Evolutionary conservation across 1,140 invertebrate species (phyloP), one percentile per base, ranked within the genome.

Genomic region (Zaprionus lachaisei): DNA sequence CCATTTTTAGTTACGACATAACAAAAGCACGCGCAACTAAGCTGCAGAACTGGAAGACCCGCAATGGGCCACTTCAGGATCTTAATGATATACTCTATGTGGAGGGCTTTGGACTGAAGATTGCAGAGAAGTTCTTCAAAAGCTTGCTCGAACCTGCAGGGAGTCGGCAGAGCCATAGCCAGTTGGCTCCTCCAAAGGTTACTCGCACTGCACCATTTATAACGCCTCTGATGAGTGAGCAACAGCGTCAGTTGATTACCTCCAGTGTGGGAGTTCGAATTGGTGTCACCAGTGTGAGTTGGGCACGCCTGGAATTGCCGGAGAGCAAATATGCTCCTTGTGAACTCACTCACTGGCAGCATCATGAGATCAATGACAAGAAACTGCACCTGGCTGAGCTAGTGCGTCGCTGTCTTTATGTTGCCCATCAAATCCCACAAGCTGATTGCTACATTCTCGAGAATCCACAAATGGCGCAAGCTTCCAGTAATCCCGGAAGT

Each of bases 391-490:
- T 93, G 47, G 44, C 56, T 7, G 92, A 93, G 65, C 72, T 93
- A 7, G 75, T 80, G 9, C 79, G 86, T 24, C 75, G 83, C 17
- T 85, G 90, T 17, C 73, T 92, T 0, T 91, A 92, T 65, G 71
- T 90, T 7, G 62, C 75, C 2, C 77, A 92, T 63, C 72, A 90
- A 47, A 91, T 93, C 6, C 92, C 89, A 1, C 37, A 79, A 5
- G 89, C 92, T 1, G 92, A 93, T 54, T 91, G 90, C 51, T 93
- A 93, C 77, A 61, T 92, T 20, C 31, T 93, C 6, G 92, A 93
- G 70, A 83, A 79, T 62, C 92, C 91, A 6, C 92, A 92, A 72
- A 81, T 80, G 79, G 92, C 92, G 0, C 91, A 92, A 34, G 64
- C 77, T 14, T 89, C 62, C 24, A 91, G 70, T 22, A 87, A 91